A percentile compares a stretch with the other conserved stretches of the same genome.
These are phyloP conservation scores for Diaprepes abbreviatus DNA, from an alignment of 2,888 invertebrate species.

Conservation along the genomic window DNA sequence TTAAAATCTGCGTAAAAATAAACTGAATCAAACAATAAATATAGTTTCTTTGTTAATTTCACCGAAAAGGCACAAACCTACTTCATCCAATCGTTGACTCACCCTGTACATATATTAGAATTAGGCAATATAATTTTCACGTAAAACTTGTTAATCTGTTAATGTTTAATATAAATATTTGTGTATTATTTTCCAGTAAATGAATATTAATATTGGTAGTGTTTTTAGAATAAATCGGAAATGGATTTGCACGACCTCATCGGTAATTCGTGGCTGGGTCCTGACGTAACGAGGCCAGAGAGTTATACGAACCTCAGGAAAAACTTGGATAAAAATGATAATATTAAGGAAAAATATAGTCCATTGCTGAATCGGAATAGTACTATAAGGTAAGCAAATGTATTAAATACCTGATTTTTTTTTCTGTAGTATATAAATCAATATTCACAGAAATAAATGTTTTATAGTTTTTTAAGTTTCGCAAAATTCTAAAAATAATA, in stretches of 20 bases:
- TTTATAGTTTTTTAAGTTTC: too few species aligned
- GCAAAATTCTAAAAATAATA: too few species aligned
- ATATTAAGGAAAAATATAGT: conserved; percentile 54
- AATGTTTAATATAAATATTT: conserved; percentile 10
- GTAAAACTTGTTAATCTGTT: neutral
- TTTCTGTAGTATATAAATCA: too few species aligned
- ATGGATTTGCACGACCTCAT: conserved; percentile 65
- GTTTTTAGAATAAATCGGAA: conserved; percentile 60
- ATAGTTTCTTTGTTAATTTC: too few species aligned
- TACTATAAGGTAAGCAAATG: conserved; percentile 33
- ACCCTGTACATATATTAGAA: neutral
- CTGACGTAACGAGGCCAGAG: conserved; percentile 47
- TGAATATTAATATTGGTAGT: neutral
- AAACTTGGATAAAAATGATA: conserved; percentile 57
- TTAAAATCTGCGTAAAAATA: too few species aligned
- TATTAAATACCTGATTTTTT: too few species aligned
- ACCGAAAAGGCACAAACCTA: too few species aligned
- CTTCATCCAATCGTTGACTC: too few species aligned
- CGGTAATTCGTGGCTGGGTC: conserved; percentile 56
- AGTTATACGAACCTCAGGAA: conserved; percentile 57
- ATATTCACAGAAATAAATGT: too few species aligned
- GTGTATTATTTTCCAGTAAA: neutral
- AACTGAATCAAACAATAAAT: too few species aligned
- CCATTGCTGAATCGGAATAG: conserved; percentile 50
- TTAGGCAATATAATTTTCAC: neutral